Base-by-base conservation (phyloP, 2,113 vertebrate species). In the Clinocottus analis region DNA sequence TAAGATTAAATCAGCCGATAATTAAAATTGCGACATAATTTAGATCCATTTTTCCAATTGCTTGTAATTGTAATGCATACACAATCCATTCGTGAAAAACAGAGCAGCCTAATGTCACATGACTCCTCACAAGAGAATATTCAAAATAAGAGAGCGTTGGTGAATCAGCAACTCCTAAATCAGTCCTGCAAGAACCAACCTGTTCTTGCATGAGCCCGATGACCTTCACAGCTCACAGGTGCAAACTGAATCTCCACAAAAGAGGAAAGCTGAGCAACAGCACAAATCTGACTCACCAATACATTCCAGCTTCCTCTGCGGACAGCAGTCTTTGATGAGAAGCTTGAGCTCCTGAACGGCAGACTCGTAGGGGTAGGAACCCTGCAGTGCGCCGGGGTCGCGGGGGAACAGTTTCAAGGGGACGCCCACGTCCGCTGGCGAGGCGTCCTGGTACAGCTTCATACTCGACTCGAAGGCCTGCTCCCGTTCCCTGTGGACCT, bases 301-400 rank as follows among this genome's bases (percentile, higher is more conserved):
- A 82, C 97, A 97, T 2, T 98, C 97, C 82, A 99, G 90, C 90
- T 99, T 99, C 90, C 93, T 96, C 91, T 98, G 97, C 0, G 97
- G 97, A 80, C 96, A 97, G 63, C 84, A 91, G 89, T 96, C 95
- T 75, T 94, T 92, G 0, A 94, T 82, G 23, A 99, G 91, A 31
- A 96, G 93, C 45, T 91, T 94, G 21, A 99, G 93, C 76, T 98
- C 97, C 89, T 96, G 95, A 1, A 96, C 88, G 0, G 97, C 97
- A 0, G 91, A 90, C 2, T 94, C 89, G 0, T 99, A 99, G 0
- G 97, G 95, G 10, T 94, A 95, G 86, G 93, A 82, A 35, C 88
- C 91, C 0, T 83, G 66, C 0, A 68, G 63, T 1, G 82, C 16
- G 5, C 75, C 35, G 0, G 87, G 47, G 2, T 90, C 89, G 1